A percentile compares a stretch with the other conserved stretches of the same genome.
Conservation (phyloP, 2,888 invertebrate genomes). For the Harpalus rubripes region DNA sequence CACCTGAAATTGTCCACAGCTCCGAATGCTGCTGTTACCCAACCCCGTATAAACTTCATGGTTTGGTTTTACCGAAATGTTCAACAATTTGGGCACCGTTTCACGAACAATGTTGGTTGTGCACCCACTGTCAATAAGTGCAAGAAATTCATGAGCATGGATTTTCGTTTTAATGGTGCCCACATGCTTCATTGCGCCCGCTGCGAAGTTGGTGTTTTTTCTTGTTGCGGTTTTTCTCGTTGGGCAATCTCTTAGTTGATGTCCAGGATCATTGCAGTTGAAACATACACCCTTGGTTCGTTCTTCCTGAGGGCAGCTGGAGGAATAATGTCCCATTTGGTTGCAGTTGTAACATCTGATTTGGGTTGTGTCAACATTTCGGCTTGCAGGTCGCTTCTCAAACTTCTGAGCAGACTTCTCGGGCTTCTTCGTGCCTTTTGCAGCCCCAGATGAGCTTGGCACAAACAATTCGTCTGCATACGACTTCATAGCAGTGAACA, state of each 20-base stretch:
- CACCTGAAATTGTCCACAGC: neutral
- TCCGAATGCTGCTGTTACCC: neutral
- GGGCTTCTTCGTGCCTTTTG: too few species aligned
- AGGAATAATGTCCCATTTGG: slow-evolving; percentile 15
- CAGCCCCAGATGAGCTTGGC: neutral
- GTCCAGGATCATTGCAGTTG: neutral
- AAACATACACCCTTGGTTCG: neutral
- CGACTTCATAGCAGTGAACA: neutral
- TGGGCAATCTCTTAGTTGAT: neutral
- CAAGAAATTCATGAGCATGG: too few species aligned
- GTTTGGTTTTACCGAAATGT: neutral
- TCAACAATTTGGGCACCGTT: too few species aligned
- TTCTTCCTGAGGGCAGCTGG: neutral
- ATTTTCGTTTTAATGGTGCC: too few species aligned
- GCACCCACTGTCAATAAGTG: too few species aligned
- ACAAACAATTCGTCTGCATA: too few species aligned
- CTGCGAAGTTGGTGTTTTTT: too few species aligned
- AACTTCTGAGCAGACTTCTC: too few species aligned
- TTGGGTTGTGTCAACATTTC: neutral
- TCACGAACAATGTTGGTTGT: too few species aligned
- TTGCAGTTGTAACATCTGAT: slow-evolving; percentile 12
- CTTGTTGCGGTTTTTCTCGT: too few species aligned
- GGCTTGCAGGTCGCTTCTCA: neutral
- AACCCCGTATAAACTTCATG: neutral
- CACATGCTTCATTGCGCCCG: too few species aligned